Conservation (phyloP, 2,888 invertebrate genomes). For the Pseudoips prasinana region DNA sequence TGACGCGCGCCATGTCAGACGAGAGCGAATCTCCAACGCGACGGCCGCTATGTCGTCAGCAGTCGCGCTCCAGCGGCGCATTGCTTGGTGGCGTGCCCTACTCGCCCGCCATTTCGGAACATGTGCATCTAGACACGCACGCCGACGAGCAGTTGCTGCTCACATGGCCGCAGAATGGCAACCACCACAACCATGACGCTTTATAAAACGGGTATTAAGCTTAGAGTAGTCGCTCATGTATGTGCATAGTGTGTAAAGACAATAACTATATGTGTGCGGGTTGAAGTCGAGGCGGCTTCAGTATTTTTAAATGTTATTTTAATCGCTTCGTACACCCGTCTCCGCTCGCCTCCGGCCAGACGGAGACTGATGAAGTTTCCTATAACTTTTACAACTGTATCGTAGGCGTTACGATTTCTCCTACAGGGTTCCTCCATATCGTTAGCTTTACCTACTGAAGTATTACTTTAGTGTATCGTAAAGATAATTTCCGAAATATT, state of each 20-base stretch:
- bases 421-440: conserved; percentile 81
- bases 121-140: conserved; percentile 48
- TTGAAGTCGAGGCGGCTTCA: conserved; percentile 58
- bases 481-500: conserved; percentile 67
- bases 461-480: conserved; percentile 72
- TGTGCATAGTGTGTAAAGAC: conserved; percentile 54
- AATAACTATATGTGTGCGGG: conserved; percentile 64
- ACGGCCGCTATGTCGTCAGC: conserved; percentile 71
- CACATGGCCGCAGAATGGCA: conserved; percentile 76
- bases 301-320: conserved; percentile 60
- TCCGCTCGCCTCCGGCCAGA: conserved; percentile 59
- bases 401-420: conserved; percentile 69
- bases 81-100: conserved; percentile 69
- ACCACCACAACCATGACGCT: conserved; percentile 56
- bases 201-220: conserved; percentile 66
- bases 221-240: conserved; percentile 47
- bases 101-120: conserved; percentile 68
- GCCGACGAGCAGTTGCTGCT: conserved; percentile 78
- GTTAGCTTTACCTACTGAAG: conserved; percentile 79
- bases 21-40: conserved; percentile 84
- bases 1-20: conserved; percentile 88
- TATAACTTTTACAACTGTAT: conserved; percentile 64
- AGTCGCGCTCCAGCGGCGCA: conserved; percentile 76
- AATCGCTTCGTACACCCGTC: conserved; percentile 60
- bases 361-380: conserved; percentile 71